Conservation (phyloP, 2,113 vertebrate species). For the Otis tarda region DNA sequence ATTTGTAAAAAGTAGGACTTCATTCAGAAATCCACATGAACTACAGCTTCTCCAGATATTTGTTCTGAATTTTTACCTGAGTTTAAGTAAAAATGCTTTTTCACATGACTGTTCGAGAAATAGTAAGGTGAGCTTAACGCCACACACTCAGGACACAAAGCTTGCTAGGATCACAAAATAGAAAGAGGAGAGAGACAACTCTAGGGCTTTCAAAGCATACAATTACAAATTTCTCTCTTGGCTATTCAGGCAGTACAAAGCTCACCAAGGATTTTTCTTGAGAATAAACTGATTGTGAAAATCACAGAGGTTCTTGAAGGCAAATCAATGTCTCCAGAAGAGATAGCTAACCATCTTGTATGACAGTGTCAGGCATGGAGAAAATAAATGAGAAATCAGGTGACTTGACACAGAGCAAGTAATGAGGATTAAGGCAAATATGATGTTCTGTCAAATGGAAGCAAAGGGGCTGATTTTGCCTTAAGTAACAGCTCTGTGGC, state of each 20-base stretch:
- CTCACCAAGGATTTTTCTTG: neutral
- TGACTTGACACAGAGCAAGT: neutral
- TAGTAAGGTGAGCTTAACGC: neutral
- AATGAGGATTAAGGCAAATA: neutral
- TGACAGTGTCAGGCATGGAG: neutral
- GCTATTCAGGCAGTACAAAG: neutral
- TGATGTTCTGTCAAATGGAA: neutral
- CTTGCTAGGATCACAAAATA: neutral
- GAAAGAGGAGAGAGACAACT: neutral
- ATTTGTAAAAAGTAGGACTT: neutral
- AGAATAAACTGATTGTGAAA: neutral
- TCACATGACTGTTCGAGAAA: neutral
- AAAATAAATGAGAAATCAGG: neutral
- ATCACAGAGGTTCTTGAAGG: neutral
- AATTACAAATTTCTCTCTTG: neutral
- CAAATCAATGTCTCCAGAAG: neutral
- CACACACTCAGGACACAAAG: accelerated
- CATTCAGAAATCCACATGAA: neutral
- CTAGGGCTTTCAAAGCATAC: neutral
- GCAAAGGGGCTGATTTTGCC: neutral
- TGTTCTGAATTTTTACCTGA: neutral
- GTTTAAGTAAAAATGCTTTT: neutral
- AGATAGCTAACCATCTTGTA: neutral
- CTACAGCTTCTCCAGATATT: neutral
- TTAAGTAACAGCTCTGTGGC: neutral